These are phyloP conservation scores for Corythaixoides concolor DNA, from an alignment of 2,113 vertebrate genomes.

Conservation along the genomic window DNA sequence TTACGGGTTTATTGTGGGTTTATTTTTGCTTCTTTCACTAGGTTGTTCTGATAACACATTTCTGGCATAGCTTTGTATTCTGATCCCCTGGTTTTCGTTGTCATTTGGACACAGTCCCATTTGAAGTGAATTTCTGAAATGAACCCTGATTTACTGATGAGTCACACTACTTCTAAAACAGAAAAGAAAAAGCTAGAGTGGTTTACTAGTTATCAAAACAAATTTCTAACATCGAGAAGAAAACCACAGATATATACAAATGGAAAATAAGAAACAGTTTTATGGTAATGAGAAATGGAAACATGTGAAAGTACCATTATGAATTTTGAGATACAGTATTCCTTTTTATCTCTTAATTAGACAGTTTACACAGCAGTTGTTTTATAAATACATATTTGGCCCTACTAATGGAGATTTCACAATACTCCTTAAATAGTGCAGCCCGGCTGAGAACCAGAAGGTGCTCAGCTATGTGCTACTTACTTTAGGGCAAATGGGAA, in stretches of 20 bases:
- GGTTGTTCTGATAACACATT: background rate
- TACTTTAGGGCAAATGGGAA: background rate
- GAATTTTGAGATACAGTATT: background rate
- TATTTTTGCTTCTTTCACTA: background rate
- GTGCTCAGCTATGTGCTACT: background rate
- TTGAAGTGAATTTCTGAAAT: conserved; percentile 10
- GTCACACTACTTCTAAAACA: background rate
- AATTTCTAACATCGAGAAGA: background rate
- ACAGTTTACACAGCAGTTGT: background rate
- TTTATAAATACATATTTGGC: conserved; percentile 20
- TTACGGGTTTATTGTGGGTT: background rate
- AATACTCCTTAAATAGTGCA: background rate
- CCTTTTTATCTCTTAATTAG: conserved; percentile 12
- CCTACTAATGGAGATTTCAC: background rate
- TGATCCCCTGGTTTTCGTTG: background rate
- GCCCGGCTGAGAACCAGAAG: background rate
- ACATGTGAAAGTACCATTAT: background rate
- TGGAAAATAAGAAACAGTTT: background rate
- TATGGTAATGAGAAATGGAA: background rate
- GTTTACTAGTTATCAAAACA: background rate
- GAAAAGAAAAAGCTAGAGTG: background rate
- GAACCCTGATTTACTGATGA: background rate
- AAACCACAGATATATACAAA: background rate
- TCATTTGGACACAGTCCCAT: background rate
- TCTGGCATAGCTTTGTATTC: background rate